Base-by-base conservation (phyloP, 2,113 vertebrate species). In the Leptocoma aspasia region DNA sequence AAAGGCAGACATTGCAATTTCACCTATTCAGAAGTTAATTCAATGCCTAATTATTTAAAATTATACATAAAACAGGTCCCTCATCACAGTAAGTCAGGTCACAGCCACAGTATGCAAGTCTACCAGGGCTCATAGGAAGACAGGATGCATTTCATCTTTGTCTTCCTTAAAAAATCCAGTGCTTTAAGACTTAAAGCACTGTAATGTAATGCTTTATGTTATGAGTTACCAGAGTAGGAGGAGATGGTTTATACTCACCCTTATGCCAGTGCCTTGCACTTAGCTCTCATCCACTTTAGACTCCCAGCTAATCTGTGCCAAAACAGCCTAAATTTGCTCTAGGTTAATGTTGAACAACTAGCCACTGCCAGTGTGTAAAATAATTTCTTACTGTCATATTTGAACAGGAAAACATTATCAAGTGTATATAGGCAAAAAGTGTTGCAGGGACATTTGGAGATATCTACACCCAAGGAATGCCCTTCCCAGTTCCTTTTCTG, bases 331-430 rank as follows among this genome's bases (percentile, higher is more conserved):
- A 47, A 37, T 37, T 49, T 61, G 2, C 5, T 69, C 6, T n/a
- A 13, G 1, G 6, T 82, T 31, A 33, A 57, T 14, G 5, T 9
- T 78, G 28, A 37, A 45, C 10, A 61, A 19, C 7, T 4, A 72
- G 8, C 1, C 12, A 42, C 20, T 2, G 0, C 27, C 28, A 71
- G 10, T 31, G 27, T 16, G 8, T 15, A 30, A 68, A 10, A 1
- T 52, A 60, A 31, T 9, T 49, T 68, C 18, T 76, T 49, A 39
- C 7, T 64, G 42, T 20, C 10, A 3, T 63, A 37, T 76, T 59
- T 71, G 75, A 83, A 13, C 17, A 47, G 15, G 10, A 47, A 11
- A 89, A 78, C 41, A 23, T 12, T 66, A 35, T 3, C 10, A 33
- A 59, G n/a, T 33, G 4, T 7, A 9, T 13, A 14, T 6, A 10